Base-by-base conservation (phyloP, 2,888 invertebrate genomes). In the Diplolepis rosae region DNA sequence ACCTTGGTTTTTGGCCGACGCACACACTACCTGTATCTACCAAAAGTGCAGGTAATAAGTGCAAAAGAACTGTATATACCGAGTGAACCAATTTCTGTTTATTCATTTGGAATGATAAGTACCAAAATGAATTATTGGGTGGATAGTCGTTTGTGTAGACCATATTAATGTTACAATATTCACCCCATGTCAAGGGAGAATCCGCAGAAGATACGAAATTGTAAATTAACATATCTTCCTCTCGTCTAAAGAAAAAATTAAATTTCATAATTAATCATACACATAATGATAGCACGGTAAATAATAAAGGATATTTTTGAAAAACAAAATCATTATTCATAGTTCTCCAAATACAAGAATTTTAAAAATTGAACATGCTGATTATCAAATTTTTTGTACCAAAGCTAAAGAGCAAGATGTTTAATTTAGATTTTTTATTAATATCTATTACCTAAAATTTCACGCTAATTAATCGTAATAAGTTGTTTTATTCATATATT, bases 181-280 rank as follows among this genome's bases (percentile, higher is more conserved):
- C 91, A 0, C 90, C 91, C 98, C 98, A 98, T 0, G 93, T 93
- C 50, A 98, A 89, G 1, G 93, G 93, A 84, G 96, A 96, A 73
- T 95, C 92, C 1, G 91, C 90, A 0, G 96, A 95, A 0, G 97
- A 95, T 1, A 96, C 95, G 87, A 94, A 96, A 89, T 98, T 97
- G 90, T 95, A 97, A 52, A 97, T 93, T 0, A 93, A 90, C 84
- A 90, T 85, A 82, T 89, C 85, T 79, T 90, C 85, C 79, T 86
- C 79, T 77, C 83, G 80, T 69, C 85, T 85, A 66, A 15, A 45
- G 28, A 6, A 30, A 15, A 6, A 45, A 22, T 13, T n/a, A 45
- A 27, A 30, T 13, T n/a, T n/a, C n/a, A n/a, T n/a, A n/a, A n/a
- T n/a, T n/a, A n/a, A n/a, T n/a, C n/a, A n/a, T n/a, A n/a, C n/a